phyloP scores from a whole-genome alignment of 2,888 invertebrate genomes.

The Toxonevra muliebris region DNA sequence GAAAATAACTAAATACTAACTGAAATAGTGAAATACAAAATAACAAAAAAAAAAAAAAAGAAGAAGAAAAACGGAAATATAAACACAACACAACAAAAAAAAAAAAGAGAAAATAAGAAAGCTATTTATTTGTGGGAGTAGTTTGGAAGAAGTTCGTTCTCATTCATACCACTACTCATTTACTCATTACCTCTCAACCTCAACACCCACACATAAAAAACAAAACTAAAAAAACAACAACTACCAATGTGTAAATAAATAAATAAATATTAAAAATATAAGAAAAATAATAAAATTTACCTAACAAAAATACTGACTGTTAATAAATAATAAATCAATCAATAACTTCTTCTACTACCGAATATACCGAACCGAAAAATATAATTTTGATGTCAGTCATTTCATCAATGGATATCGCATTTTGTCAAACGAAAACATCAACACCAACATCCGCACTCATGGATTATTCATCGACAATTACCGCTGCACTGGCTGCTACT shows the following conservation, averaged over 20 bases:
- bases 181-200: not conserved
- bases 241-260: conserved; percentile 1
- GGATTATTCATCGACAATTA: conserved; percentile 27
- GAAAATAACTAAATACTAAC: not conserved
- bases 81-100: not conserved
- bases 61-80: not conserved
- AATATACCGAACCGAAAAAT: too few species aligned
- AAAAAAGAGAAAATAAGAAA: not conserved
- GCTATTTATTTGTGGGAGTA: not conserved
- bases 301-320: not conserved
- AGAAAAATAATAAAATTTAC: not conserved
- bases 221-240: conserved; percentile 1
- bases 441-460: conserved; percentile 25
- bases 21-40: not conserved
- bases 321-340: conserved; percentile 1
- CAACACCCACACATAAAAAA: conserved; percentile 1
- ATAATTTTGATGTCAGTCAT: conserved; percentile 8
- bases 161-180: not conserved
- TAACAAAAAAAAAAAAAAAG: not conserved
- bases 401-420: too few species aligned
- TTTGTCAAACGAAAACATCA: not conserved
- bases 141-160: not conserved
- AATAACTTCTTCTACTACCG: not conserved
- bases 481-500: not conserved
- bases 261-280: not conserved